phyloP scores from a whole-genome alignment of 1,140 invertebrate species.

The Drosophila sucinea region DNA sequence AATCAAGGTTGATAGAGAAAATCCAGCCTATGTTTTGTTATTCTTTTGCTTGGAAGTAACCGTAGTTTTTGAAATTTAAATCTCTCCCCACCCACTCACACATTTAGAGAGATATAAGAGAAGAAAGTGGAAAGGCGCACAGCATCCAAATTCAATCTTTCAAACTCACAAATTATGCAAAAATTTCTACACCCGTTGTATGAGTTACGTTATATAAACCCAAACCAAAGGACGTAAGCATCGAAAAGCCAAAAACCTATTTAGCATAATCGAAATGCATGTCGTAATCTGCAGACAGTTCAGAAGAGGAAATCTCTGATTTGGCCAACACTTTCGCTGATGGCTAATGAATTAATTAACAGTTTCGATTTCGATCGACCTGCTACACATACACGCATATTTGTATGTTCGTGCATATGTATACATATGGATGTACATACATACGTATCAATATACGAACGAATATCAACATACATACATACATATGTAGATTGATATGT shows the following conservation, averaged over 20 bases:
- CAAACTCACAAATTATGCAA: conserved; percentile 57
- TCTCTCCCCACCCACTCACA: not conserved
- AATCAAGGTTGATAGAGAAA: too few relatives aligned
- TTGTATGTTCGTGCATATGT: not conserved
- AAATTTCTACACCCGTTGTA: conserved; percentile 13
- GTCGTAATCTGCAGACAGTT: not conserved
- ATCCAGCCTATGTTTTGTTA: not conserved
- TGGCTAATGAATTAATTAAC: conserved; percentile 63
- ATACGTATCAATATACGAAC: too few relatives aligned
- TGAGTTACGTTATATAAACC: conserved; percentile 60
- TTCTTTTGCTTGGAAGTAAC: not conserved
- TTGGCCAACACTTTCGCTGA: conserved; percentile 63
- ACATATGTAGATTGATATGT: conserved; percentile 20
- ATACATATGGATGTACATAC: too few relatives aligned
- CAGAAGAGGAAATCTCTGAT: conserved; percentile 6
- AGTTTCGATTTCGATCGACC: conserved; percentile 43
- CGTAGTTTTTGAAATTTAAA: not conserved
- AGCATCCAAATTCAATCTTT: not conserved
- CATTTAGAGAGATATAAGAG: not conserved
- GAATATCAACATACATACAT: too few relatives aligned
- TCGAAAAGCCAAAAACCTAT: conserved; percentile 38
- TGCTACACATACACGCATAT: not conserved
- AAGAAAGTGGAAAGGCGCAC: conserved; percentile 29
- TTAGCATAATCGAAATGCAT: conserved; percentile 56
- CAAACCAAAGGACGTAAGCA: conserved; percentile 40